These are phyloP conservation scores for Drosophila neonasuta DNA, from an alignment of 2,888 invertebrate species.

Conservation along the genomic window DNA sequence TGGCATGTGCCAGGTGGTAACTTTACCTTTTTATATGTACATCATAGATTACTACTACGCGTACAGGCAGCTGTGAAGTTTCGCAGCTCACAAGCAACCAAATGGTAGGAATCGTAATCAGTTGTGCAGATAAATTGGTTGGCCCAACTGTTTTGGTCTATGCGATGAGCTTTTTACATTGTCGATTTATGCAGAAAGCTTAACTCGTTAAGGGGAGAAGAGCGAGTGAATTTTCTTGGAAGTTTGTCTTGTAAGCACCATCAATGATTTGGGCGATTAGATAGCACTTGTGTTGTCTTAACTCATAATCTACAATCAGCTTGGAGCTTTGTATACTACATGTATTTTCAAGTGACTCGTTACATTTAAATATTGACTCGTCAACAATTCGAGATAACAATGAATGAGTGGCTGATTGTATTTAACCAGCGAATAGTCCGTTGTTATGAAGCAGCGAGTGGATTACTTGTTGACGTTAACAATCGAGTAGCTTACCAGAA, in stretches of 20 bases:
- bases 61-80: constrained; percentile 22
- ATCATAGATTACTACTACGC: constrained; percentile 11
- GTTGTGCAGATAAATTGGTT: constrained; percentile 15
- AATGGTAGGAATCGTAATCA: constrained; percentile 6
- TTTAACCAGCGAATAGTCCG: no score
- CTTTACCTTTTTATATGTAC: constrained; percentile 2
- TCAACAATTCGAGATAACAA: no score
- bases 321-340: not conserved
- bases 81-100: constrained; percentile 6
- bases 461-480: no score
- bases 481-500: no score
- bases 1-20: constrained; percentile 6
- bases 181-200: not conserved
- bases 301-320: not conserved
- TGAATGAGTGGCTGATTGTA: no score
- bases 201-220: not conserved
- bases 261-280: constrained; percentile 2
- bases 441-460: no score
- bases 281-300: not conserved
- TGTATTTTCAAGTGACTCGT: no score
- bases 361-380: no score
- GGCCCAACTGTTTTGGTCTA: not conserved
- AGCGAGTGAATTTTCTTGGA: not conserved
- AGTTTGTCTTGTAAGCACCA: not conserved
- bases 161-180: not conserved